Percentiles rank a stretch among this genome's conserved stretches.
phyloP scores from a whole-genome alignment of 1,140 invertebrate genomes.

The Leptopilina boulardi region DNA sequence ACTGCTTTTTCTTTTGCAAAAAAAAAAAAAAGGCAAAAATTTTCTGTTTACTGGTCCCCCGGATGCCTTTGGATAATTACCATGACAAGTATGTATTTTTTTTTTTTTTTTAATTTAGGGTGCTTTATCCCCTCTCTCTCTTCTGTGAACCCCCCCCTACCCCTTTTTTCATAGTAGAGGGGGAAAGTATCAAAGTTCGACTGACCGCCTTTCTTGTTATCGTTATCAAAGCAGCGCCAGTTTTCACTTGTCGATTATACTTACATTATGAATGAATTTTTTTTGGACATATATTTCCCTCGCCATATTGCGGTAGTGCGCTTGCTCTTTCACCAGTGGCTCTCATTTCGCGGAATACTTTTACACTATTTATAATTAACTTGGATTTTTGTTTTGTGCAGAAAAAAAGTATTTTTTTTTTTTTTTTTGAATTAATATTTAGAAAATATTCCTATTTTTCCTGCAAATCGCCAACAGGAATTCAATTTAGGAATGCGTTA shows the following conservation, averaged over 20 bases:
- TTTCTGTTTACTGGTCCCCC: slow-evolving; percentile 21
- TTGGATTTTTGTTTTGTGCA: background rate
- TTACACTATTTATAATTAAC: no score
- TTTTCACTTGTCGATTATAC: slow-evolving; percentile 13
- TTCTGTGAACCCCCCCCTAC: background rate
- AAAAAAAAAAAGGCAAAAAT: background rate
- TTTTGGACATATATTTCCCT: slow-evolving; percentile 63
- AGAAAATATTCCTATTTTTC: background rate
- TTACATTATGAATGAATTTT: slow-evolving; percentile 69
- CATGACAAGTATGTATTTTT: slow-evolving; percentile 10
- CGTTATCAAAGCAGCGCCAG: slow-evolving; percentile 38
- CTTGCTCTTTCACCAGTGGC: slow-evolving; percentile 42
- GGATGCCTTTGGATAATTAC: slow-evolving; percentile 26
- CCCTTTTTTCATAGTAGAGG: no score
- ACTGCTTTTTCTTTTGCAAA: slow-evolving; percentile 27
- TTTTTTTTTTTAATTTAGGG: background rate
- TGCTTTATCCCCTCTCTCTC: background rate
- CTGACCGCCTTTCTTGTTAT: slow-evolving; percentile 39
- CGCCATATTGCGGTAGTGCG: slow-evolving; percentile 18
- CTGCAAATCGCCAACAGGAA: background rate
- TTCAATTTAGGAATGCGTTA: slow-evolving; percentile 11
- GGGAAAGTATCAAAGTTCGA: slow-evolving; percentile 11
- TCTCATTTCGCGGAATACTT: no score
- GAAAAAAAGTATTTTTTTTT: no score
- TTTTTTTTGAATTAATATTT: background rate